phyloP scores from a whole-genome alignment of 2,888 invertebrate species.

The Cacoxenus indagator region DNA sequence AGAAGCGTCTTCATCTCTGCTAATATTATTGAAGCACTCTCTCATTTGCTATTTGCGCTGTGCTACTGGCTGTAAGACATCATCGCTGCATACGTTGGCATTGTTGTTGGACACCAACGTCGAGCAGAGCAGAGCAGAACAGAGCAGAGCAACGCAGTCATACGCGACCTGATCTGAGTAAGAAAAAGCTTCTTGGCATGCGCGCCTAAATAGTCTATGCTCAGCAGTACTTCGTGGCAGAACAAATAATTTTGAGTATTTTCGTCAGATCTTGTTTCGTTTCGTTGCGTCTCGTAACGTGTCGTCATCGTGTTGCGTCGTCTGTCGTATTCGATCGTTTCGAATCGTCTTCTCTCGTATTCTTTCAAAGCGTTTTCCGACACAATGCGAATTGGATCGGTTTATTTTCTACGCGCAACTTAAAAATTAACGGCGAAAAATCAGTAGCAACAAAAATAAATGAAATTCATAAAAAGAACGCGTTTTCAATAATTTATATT shows the following conservation, averaged over 20 bases:
- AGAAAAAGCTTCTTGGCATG: neutral
- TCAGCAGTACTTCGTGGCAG: neutral
- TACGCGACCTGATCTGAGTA: neutral
- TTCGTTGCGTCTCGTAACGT: neutral
- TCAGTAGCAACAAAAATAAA: neutral
- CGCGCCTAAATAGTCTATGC: neutral
- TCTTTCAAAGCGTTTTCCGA: neutral
- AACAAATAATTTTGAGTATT: neutral
- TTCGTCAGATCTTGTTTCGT: neutral
- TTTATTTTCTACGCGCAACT: neutral
- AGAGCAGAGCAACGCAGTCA: no score
- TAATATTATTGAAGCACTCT: no score
- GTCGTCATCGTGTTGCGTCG: neutral
- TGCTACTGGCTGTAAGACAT: no score
- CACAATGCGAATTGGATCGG: neutral
- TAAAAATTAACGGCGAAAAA: neutral
- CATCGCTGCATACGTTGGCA: no score
- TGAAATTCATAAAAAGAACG: neutral
- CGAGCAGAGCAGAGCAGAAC: no score
- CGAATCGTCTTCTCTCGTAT: neutral
- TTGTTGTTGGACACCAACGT: no score
- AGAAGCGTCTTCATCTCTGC: no score
- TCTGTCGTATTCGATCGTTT: neutral
- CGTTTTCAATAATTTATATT: neutral
- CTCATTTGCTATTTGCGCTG: no score